A percentile compares a stretch with the other conserved stretches of the same genome.
Conservation (phyloP, 2,797 vertebrate species). For the Thripadectes ignobilis region DNA sequence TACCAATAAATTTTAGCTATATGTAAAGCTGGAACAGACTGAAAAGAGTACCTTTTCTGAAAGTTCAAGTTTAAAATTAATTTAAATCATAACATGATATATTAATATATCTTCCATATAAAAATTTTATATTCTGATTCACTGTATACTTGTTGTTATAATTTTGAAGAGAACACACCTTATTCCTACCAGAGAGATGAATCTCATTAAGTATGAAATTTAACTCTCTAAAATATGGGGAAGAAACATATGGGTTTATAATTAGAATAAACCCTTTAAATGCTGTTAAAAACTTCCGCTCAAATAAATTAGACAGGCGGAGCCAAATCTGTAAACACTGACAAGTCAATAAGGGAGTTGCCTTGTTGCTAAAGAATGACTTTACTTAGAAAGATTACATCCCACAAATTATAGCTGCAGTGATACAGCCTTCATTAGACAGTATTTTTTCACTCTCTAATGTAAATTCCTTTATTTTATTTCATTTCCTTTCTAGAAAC, state of each 20-base stretch:
- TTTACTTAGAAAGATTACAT: not conserved
- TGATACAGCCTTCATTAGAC: not conserved
- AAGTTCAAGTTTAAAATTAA: not conserved
- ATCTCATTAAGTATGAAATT: not conserved
- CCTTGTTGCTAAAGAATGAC: not conserved
- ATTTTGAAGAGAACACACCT: not conserved
- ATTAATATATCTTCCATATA: not conserved
- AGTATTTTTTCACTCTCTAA: not conserved
- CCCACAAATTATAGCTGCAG: not conserved
- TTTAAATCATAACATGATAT: not conserved
- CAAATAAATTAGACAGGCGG: not conserved
- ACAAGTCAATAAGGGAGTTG: slow-evolving; percentile 11
- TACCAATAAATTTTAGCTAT: not conserved
- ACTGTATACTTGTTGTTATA: not conserved
- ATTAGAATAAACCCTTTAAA: not conserved
- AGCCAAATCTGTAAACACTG: not conserved
- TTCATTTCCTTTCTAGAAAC: not conserved
- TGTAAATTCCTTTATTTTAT: not conserved
- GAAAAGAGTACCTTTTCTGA: not conserved
- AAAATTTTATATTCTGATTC: not conserved
- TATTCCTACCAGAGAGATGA: not conserved
- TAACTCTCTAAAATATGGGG: not conserved
- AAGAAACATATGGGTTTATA: not conserved
- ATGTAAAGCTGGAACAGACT: not conserved
- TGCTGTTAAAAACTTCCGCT: not conserved